These are phyloP conservation scores for Oryzias woworae DNA, from an alignment of 2,113 vertebrate species.

Conservation along the genomic window DNA sequence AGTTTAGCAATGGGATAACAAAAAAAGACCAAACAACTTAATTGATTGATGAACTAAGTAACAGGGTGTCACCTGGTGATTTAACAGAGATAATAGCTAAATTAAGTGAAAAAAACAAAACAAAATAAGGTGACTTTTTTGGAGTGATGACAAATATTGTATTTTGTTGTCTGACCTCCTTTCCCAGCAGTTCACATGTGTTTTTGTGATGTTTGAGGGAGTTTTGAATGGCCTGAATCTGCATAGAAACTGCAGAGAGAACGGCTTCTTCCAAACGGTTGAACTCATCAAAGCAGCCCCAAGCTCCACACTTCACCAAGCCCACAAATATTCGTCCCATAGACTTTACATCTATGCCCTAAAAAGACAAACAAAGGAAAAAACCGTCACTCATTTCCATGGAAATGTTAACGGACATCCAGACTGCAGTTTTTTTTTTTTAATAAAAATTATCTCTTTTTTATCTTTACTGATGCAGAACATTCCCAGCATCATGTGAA, in stretches of 20 bases:
- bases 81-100: too few relatives aligned
- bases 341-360: slow-evolving; percentile 98
- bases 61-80: not conserved
- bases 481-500: not conserved
- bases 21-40: not conserved
- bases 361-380: slow-evolving; percentile 16
- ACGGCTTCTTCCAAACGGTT: slow-evolving; percentile 95
- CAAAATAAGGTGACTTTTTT: too few relatives aligned
- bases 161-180: slow-evolving; percentile 81
- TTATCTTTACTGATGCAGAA: not conserved
- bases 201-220: slow-evolving; percentile 88
- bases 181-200: slow-evolving; percentile 88
- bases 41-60: too few relatives aligned
- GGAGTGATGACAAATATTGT: not conserved
- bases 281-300: slow-evolving; percentile 99
- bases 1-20: not conserved
- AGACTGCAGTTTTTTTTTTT: not conserved
- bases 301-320: slow-evolving; percentile 94
- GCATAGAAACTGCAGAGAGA: slow-evolving; percentile 95
- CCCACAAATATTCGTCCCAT: slow-evolving; percentile 98
- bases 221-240: slow-evolving; percentile 97
- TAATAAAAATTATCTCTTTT: not conserved
- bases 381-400: not conserved
- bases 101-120: too few relatives aligned
- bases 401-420: too few relatives aligned